Evolutionary conservation across 2,113 vertebrate species (phyloP), one percentile per base, ranked within the genome.

Genomic region (Cnemophilus loriae): DNA sequence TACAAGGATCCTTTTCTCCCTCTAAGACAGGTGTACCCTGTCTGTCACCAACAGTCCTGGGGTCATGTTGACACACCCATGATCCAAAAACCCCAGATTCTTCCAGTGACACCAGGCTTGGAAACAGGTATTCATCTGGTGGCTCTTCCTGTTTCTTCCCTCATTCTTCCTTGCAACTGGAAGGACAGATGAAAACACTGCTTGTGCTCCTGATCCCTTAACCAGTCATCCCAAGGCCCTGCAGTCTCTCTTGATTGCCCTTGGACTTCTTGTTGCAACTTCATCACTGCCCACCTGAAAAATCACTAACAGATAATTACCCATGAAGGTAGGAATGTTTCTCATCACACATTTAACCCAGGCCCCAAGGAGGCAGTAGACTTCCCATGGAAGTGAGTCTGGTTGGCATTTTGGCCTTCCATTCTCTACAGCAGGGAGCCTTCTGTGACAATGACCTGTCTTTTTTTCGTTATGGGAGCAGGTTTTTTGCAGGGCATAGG

Each of bases 301-400:
- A 82, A 68, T 18, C 61, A 26, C 5, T 4, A 68, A 39, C 11
- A 8, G 28, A 30, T 28, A 65, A 44, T 50, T 24, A 33, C 6
- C 37, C 28, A 3, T n/a, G 39, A 41, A 24, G 11, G n/a, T 7
- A 35, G 24, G 24, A 75, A 46, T 11, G 13, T 68, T 53, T 32
- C n/a, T 75, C 0, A 0, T 68, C 24, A 30, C 19, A 39, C 1
- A 0, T 53, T 39, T 46, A 82, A 74, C 39, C 23, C 2, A 2
- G 35, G 46, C 44, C 10, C 18, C 46, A 75, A n/a, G 46, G 28
- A 89, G 24, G 30, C 46, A 41, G 24, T 20, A 68, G 53, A 60
- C 5, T 35, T 89, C 20, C 53, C 37, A 33, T 67, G 14, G 56
- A 52, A 59, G 23, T 52, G 13, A 46, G 23, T 52, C 52, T 89